Conservation (phyloP, 2,888 invertebrate genomes). For the Fissipunctia ypsillon region DNA sequence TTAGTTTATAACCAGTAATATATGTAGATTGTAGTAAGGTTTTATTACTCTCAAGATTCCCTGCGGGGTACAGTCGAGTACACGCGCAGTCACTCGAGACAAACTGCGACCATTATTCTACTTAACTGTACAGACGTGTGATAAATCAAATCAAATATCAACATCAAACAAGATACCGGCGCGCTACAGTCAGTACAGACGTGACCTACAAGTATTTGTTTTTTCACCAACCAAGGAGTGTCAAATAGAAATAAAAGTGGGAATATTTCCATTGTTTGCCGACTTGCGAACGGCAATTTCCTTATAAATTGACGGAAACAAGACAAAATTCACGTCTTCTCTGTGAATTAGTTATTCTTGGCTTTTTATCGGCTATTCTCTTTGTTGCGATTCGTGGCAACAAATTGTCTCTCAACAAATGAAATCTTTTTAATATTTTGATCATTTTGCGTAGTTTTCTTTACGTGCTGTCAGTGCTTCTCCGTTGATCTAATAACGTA, state of each 20-base stretch:
- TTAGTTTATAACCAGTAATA: conserved; percentile 15
- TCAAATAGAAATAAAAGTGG: conserved; percentile 54
- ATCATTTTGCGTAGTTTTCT: conserved; percentile 8
- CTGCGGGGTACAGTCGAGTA: conserved; percentile 18
- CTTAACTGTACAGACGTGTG: conserved; percentile 35
- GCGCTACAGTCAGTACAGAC: conserved; percentile 23
- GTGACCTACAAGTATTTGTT: conserved; percentile 56
- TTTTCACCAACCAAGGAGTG: conserved; percentile 45
- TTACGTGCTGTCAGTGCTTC: background rate
- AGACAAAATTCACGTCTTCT: conserved; percentile 56
- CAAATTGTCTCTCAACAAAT: conserved; percentile 45
- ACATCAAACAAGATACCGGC: conserved; percentile 54
- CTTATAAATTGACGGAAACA: conserved; percentile 63
- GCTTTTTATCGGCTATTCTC: conserved; percentile 50
- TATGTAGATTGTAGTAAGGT: background rate
- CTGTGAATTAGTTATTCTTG: conserved; percentile 67
- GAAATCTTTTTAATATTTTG: conserved; percentile 61
- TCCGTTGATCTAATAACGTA: background rate
- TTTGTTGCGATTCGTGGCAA: conserved; percentile 44
- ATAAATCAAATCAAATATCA: conserved; percentile 65
- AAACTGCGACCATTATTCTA: conserved; percentile 28
- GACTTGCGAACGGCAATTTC: conserved; percentile 62
- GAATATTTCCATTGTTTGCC: conserved; percentile 61
- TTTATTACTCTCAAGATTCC: conserved; percentile 1
- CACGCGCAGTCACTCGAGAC: conserved; percentile 29